Evolutionary conservation across 2,888 invertebrate species (phyloP).

Genomic region (Lissonota sp.): DNA sequence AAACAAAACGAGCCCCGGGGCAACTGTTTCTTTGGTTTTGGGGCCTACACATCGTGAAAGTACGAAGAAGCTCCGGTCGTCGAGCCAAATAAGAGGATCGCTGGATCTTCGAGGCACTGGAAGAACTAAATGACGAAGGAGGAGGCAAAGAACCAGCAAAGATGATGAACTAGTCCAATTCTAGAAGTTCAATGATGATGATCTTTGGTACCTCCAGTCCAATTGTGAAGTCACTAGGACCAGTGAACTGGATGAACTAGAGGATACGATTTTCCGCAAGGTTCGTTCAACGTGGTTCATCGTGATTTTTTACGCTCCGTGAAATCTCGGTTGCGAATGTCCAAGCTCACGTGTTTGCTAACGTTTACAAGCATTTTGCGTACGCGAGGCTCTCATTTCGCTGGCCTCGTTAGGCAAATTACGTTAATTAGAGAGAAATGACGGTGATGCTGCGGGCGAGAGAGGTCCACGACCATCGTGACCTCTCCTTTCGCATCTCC

Average conservation of each 20-base stretch:
- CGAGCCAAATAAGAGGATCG: constrained; percentile 72
- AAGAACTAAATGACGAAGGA: background rate
- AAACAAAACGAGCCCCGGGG: constrained; percentile 60
- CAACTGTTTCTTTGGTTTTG: constrained; percentile 53
- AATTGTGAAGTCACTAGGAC: background rate
- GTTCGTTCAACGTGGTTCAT: constrained; percentile 28
- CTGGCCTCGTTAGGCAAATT: constrained; percentile 62
- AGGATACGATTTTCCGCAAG: constrained; percentile 44
- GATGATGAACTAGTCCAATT: no score
- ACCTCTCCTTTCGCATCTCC: constrained; percentile 61
- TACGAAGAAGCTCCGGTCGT: constrained; percentile 68
- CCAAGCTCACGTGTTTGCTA: background rate
- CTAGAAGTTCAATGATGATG: no score
- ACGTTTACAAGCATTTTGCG: constrained; percentile 9
- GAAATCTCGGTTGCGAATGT: background rate
- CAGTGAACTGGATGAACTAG: constrained; percentile 16
- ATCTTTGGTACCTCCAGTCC: no score
- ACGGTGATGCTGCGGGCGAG: constrained; percentile 61
- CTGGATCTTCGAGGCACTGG: constrained; percentile 71
- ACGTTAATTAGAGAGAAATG: constrained; percentile 65
- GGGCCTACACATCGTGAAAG: constrained; percentile 13
- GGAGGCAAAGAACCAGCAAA: background rate
- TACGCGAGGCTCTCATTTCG: constrained; percentile 11
- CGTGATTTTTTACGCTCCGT: constrained; percentile 42
- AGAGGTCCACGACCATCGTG: constrained; percentile 46